phyloP scores from a whole-genome alignment of 2,888 invertebrate species.

The Sesamia inferens region DNA sequence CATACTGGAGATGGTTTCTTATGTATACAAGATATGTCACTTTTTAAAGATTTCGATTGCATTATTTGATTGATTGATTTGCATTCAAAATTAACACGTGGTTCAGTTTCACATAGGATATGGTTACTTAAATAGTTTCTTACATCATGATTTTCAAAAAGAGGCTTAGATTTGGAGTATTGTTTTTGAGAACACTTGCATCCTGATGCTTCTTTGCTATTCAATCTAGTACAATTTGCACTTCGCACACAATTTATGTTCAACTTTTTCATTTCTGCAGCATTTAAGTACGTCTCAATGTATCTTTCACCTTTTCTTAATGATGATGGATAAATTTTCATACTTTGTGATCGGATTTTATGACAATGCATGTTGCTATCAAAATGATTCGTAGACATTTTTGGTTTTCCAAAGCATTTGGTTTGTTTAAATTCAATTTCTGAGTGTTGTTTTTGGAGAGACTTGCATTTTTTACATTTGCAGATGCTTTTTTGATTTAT shows the following conservation, averaged over 20 bases:
- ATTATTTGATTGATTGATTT: background rate
- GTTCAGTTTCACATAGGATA: background rate
- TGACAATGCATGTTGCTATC: no score
- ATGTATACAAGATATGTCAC: background rate
- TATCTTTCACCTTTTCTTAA: background rate
- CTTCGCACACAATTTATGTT: background rate
- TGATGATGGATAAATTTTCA: background rate
- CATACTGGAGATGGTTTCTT: background rate
- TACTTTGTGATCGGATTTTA: background rate
- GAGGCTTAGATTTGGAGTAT: background rate
- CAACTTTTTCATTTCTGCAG: background rate
- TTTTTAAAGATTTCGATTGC: background rate
- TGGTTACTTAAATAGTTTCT: background rate
- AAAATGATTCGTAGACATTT: background rate
- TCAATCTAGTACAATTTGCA: slow-evolving; percentile 6
- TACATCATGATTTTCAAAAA: background rate
- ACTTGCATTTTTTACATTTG: slow-evolving; percentile 10
- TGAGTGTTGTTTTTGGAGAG: background rate
- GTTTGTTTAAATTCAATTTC: background rate
- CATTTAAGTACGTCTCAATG: background rate
- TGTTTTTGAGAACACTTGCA: background rate
- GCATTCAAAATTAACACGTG: background rate
- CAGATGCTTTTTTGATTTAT: background rate
- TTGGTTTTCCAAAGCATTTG: background rate
- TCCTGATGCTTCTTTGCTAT: slow-evolving; percentile 1